Percentiles rank a stretch among this genome's conserved stretches.
Evolutionary conservation across 30 jellyfish, hydroid and myxozoan species (phyloP).

Genomic region (Aurelia coerulea): DNA sequence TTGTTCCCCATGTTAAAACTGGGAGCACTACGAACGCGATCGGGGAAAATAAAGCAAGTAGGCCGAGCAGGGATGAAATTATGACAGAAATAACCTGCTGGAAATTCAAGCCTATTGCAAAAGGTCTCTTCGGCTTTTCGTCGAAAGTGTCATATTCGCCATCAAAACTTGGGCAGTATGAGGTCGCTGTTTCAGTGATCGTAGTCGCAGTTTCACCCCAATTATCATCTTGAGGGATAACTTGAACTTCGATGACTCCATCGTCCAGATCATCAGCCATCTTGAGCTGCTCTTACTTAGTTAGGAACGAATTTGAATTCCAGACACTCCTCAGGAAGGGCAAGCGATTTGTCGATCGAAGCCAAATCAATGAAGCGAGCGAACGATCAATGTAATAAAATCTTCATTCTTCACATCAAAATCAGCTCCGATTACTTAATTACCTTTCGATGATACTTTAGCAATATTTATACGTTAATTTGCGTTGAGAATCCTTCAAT

Average conservation of each 20-base stretch:
- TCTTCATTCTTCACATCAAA: slow-evolving; percentile 20
- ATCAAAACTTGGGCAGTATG: slow-evolving; percentile 90
- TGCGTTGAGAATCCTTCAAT: too few species aligned
- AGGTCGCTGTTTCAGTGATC: slow-evolving; percentile 97
- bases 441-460: background rate
- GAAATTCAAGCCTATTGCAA: slow-evolving; percentile 76
- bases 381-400: slow-evolving; percentile 17
- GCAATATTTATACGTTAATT: background rate
- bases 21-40: slow-evolving; percentile 90
- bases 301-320: slow-evolving; percentile 33
- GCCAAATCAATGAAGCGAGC: slow-evolving; percentile 30
- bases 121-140: slow-evolving; percentile 78
- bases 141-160: slow-evolving; percentile 83
- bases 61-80: slow-evolving; percentile 71
- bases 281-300: background rate
- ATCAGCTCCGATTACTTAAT: slow-evolving; percentile 28
- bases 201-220: slow-evolving; percentile 99
- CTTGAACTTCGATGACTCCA: slow-evolving; percentile 99
- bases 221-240: slow-evolving; percentile 99
- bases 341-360: slow-evolving; percentile 27
- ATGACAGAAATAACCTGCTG: slow-evolving; percentile 81
- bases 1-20: slow-evolving; percentile 52
- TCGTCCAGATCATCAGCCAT: slow-evolving; percentile 96
- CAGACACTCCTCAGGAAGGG: slow-evolving; percentile 71
- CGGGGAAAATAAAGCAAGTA: slow-evolving; percentile 93